Base-by-base conservation (phyloP, 2,113 vertebrate species). In the Natator depressus region DNA sequence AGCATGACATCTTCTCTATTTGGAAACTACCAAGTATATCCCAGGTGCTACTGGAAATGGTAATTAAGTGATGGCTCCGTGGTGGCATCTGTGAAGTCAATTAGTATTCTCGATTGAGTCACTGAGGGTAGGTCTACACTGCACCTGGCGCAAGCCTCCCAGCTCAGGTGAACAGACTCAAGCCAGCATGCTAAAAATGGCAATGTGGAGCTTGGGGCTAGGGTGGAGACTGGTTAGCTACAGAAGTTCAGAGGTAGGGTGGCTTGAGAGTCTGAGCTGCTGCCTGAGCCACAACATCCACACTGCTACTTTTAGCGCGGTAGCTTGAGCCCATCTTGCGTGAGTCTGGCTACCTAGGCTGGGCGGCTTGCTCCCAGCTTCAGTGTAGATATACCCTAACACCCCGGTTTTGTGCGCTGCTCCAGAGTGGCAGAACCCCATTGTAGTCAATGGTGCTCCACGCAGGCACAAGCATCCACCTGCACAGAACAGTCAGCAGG, bases 321-420 rank as follows among this genome's bases (percentile, higher is more conserved):
- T n/a, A 38, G 35, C 65, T 20, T 69, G 35, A n/a, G 62, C 6
- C 16, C 62, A n/a, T n/a, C 62, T 10, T 31, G 7, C 3, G 4
- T 16, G 62, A n/a, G 16, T n/a, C 17, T 69, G 31, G 9, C 65
- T 69, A 10, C 16, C 42, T 42, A 42, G 42, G 42, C 42, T 3
- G 59, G 12, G 59, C 14, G 27, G 5, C 29, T 62, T 59, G 55
- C 25, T 51, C 50, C 50, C 50, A 51, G 50, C 50, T 51, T 11
- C 50, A 51, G 50, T 2, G 16, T 19, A 42, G 42, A 42, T 42
- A 42, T 42, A 42, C 42, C 53, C 53, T 54, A 54, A 54, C 53
- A 20, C 89, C 84, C 16, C n/a, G 84, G 4, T 93, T 94, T 91
- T 94, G 84, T 76, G 94, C 94, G 82, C 84, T 50, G 35, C 54